Conservation (phyloP, 2,888 invertebrate genomes). For the Lumbricus terrestris region DNA sequence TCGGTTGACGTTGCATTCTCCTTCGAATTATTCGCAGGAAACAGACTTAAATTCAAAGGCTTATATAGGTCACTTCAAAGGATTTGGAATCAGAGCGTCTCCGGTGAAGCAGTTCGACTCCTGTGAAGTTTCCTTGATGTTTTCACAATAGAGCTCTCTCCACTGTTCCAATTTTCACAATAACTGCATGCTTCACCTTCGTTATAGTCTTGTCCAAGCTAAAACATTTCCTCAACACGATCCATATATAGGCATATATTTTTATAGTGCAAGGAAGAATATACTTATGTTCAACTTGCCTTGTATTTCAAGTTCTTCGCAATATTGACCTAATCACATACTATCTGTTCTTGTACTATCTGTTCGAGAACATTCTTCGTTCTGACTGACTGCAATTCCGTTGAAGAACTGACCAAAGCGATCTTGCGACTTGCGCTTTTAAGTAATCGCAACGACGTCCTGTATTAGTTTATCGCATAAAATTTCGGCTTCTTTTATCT, state of each 20-base stretch:
- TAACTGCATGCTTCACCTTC: not conserved
- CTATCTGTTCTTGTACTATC: too few species aligned
- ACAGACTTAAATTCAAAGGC: not conserved
- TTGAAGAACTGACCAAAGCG: not conserved
- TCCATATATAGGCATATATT: too few species aligned
- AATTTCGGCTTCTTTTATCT: not conserved
- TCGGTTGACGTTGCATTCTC: not conserved
- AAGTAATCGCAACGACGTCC: not conserved
- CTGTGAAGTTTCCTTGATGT: not conserved
- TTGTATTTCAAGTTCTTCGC: not conserved
- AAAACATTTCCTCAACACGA: not conserved
- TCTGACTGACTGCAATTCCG: not conserved
- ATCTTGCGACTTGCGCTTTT: not conserved
- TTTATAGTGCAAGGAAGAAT: too few species aligned
- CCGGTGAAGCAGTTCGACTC: not conserved
- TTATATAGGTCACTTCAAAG: not conserved
- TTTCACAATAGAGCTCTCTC: not conserved
- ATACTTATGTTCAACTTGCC: too few species aligned
- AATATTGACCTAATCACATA: not conserved
- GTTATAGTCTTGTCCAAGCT: not conserved
- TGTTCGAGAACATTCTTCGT: not conserved
- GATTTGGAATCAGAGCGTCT: not conserved
- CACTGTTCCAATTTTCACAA: not conserved
- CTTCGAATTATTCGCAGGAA: not conserved
- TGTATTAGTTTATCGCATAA: not conserved